phyloP scores from a whole-genome alignment of 2,113 vertebrate genomes.

The Mirza zaza region DNA sequence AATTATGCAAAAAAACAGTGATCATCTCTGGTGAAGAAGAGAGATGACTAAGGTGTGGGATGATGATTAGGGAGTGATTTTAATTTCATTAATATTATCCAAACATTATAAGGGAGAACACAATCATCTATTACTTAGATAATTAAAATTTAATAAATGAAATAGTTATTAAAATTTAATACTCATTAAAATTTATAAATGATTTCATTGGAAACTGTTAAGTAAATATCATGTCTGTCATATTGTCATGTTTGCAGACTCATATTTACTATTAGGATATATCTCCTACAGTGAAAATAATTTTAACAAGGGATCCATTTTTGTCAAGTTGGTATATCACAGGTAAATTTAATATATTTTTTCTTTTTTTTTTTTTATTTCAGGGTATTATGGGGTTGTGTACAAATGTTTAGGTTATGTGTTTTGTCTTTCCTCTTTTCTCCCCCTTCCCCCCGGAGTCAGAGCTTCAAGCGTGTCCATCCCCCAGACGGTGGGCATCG shows the following conservation, averaged over 20 bases:
- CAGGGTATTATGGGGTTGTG: too few relatives aligned
- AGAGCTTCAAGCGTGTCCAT: too few relatives aligned
- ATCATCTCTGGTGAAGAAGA: neutral
- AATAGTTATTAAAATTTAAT: constrained; percentile 38
- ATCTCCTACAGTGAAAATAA: constrained; percentile 1
- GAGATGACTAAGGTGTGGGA: neutral
- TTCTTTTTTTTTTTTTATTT: neutral
- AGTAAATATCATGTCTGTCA: constrained; percentile 21
- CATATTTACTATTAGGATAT: neutral
- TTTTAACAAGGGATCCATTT: neutral
- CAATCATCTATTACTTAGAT: neutral
- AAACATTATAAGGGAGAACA: neutral
- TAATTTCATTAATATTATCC: constrained; percentile 15
- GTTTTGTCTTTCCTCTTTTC: too few relatives aligned
- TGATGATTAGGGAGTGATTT: neutral
- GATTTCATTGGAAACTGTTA: constrained; percentile 5
- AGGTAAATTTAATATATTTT: neutral
- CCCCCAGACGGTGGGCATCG: too few relatives aligned
- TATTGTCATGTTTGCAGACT: neutral
- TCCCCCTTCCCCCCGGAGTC: too few relatives aligned
- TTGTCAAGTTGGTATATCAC: neutral
- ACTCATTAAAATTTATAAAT: constrained; percentile 50
- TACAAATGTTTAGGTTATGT: too few relatives aligned
- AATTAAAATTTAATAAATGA: constrained; percentile 51
- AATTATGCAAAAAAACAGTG: neutral